Base-by-base conservation (phyloP, 2,888 invertebrate genomes). In the Thera obeliscata region DNA sequence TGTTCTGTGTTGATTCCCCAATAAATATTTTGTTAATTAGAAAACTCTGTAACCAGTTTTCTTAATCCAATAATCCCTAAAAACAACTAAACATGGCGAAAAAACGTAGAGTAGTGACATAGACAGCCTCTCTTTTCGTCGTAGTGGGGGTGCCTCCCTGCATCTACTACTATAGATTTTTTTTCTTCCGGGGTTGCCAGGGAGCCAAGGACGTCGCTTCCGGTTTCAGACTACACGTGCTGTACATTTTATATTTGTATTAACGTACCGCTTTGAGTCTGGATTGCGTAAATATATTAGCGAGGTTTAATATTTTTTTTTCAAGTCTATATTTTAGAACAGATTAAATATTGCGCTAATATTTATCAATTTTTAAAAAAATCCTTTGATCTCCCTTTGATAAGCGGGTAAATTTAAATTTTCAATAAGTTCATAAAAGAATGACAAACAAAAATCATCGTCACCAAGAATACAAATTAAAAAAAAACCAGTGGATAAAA, bases 161-260 rank as follows among this genome's bases (percentile, higher is more conserved):
- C 86, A 82, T 80, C 81, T 77, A 79, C 78, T 85, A 82, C 84
- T 89, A 90, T 90, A 89, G 90, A 90, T 90, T 90, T 90, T 90
- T 83, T 84, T 83, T 82, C 82, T 82, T 82, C 81, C 81, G 83
- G 83, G 87, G 88, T 87, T 86, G 88, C 86, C 81, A 87, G 82
- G 87, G 84, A 76, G 83, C 82, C 89, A 88, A 89, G 89, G 90
- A 82, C 88, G 85, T 68, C 72, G 81, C 86, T 88, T 87, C 88
- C 88, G 86, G 84, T 81, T 81, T 81, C 83, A 77, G 78, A 78
- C 73, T 86, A 86, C 84, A 86, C 87, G 87, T 84, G 86, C 80
- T 74, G 70, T 78, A 76, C 75, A 78, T 78, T 79, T 79, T 83
- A 80, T 83, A 82, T 80, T 78, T 78, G 77, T 76, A 73, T 59